These are phyloP conservation scores for Euproctis similis DNA, from an alignment of 2,888 invertebrate species.

Conservation along the genomic window DNA sequence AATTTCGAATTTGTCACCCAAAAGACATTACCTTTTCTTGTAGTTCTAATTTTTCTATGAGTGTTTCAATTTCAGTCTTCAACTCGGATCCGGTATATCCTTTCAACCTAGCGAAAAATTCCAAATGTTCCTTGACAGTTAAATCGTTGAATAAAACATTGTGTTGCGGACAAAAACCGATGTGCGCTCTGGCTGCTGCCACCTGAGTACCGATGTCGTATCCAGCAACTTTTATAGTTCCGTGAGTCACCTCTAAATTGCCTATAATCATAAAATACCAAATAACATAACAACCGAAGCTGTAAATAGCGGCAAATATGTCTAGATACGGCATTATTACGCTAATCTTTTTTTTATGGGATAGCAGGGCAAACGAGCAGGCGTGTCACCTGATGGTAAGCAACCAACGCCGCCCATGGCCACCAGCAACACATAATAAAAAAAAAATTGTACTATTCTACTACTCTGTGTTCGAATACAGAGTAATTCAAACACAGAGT, in stretches of 20 bases:
- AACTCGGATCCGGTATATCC: conserved; percentile 74
- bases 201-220: conserved; percentile 80
- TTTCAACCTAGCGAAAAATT: conserved; percentile 86
- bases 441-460: too few species aligned
- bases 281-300: too few species aligned
- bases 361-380: too few species aligned
- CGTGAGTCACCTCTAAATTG: conserved; percentile 79
- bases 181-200: conserved; percentile 78
- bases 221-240: conserved; percentile 82
- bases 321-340: too few species aligned
- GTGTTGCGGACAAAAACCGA: conserved; percentile 91
- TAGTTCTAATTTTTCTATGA: conserved; percentile 79
- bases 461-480: too few species aligned
- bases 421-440: too few species aligned
- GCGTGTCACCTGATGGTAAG: too few species aligned
- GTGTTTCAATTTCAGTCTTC: conserved; percentile 76
- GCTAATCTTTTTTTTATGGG: too few species aligned
- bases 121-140: conserved; percentile 87
- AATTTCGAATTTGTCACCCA: too few species aligned
- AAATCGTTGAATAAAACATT: conserved; percentile 89
- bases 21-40: conserved; percentile 81
- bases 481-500: too few species aligned
- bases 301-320: too few species aligned
- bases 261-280: conserved; percentile 41
- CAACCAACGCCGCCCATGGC: too few species aligned